These are phyloP conservation scores for Pachydiplax longipennis DNA, from an alignment of 2,888 invertebrate species.

Conservation along the genomic window DNA sequence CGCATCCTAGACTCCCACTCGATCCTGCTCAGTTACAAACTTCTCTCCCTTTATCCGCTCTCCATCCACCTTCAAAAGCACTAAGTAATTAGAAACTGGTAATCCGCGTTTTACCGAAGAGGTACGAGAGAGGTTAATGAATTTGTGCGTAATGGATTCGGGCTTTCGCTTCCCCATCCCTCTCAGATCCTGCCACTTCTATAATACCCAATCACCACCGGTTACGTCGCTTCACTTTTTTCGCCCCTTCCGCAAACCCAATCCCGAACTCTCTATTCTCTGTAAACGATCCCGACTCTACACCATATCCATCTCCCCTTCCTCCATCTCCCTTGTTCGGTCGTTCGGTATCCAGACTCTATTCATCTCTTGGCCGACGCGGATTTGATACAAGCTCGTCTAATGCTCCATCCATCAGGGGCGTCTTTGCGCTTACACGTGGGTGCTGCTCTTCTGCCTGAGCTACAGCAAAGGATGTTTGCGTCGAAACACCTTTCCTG, in stretches of 20 bases:
- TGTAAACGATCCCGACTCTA: neutral
- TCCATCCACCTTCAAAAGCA: neutral
- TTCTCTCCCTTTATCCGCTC: neutral
- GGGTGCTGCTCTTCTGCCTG: neutral
- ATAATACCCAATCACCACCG: constrained; percentile 7
- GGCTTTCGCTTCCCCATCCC: neutral
- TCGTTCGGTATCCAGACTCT: too few relatives aligned
- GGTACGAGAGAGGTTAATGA: constrained; percentile 27
- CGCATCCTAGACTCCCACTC: neutral
- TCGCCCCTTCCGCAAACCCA: neutral
- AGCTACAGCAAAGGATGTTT: neutral
- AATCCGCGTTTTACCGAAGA: neutral
- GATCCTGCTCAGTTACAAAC: neutral
- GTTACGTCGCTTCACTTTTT: neutral
- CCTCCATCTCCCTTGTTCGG: neutral
- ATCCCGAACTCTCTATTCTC: neutral
- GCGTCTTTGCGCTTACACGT: neutral
- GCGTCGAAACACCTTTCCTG: neutral
- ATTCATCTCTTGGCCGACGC: neutral
- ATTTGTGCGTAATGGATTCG: neutral
- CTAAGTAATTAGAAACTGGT: constrained; percentile 39
- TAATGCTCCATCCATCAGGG: neutral
- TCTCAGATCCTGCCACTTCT: neutral
- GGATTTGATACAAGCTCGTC: neutral
- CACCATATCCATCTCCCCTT: neutral